phyloP scores from a whole-genome alignment of 2,888 invertebrate species.

The Leptopilina drosophilae region DNA sequence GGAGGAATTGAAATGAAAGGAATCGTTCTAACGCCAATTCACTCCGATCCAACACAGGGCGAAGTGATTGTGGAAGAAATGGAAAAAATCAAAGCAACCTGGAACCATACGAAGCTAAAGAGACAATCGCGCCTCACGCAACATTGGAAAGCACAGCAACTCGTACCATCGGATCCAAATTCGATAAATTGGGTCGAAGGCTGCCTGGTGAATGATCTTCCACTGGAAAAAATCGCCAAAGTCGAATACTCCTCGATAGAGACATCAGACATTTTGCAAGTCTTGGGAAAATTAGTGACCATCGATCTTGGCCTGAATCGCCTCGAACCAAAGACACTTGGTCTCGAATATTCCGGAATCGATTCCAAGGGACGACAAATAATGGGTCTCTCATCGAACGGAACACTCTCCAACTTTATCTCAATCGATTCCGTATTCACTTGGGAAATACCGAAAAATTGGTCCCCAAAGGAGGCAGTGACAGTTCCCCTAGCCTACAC shows the following conservation, averaged over 20 bases:
- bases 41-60: constrained; percentile 78
- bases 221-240: constrained; percentile 72
- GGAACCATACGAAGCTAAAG: constrained; percentile 16
- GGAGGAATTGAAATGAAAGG: constrained; percentile 46
- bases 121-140: constrained; percentile 62
- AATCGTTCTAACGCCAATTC: constrained; percentile 74
- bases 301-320: constrained; percentile 4
- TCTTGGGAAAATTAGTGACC: constrained; percentile 82
- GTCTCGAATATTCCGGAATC: constrained; percentile 56
- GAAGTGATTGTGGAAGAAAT: constrained; percentile 37
- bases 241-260: constrained; percentile 91
- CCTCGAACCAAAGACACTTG: constrained; percentile 25
- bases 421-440: constrained; percentile 63
- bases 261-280: constrained; percentile 81
- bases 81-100: background rate
- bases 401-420: constrained; percentile 38
- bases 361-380: constrained; percentile 53
- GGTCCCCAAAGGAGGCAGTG: constrained; percentile 79
- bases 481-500: constrained; percentile 79
- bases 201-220: constrained; percentile 45
- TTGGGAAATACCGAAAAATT: constrained; percentile 78
- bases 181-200: constrained; percentile 90
- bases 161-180: constrained; percentile 73
- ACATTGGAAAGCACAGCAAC: constrained; percentile 44
- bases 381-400: constrained; percentile 66